phyloP scores from a whole-genome alignment of 1,140 invertebrate species.

The Chrysopa pallens region DNA sequence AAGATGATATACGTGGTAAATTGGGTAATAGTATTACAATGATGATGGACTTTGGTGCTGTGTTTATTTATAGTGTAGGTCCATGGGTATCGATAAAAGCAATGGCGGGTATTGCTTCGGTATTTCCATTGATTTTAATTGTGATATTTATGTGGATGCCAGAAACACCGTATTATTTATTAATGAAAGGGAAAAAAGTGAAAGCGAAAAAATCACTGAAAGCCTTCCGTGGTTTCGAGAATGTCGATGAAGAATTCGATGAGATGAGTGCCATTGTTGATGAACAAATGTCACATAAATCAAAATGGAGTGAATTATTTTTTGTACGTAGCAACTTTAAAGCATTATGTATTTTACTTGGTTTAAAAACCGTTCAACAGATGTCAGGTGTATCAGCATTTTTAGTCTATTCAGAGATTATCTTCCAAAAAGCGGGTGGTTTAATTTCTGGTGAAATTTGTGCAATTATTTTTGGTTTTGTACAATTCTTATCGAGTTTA shows the following conservation, averaged over 20 bases:
- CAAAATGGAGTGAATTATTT: constrained; percentile 36
- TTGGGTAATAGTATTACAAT: constrained; percentile 14
- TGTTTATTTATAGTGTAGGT: constrained; percentile 47
- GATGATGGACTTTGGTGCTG: constrained; percentile 34
- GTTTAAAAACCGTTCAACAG: constrained; percentile 55
- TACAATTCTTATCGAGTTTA: constrained; percentile 44
- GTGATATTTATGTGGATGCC: constrained; percentile 49
- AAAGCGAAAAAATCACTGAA: constrained; percentile 38
- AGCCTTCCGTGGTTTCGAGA: constrained; percentile 5
- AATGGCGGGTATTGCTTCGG: constrained; percentile 34
- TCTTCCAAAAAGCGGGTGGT: constrained; percentile 40
- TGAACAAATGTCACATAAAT: constrained; percentile 30
- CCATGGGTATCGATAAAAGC: constrained; percentile 34
- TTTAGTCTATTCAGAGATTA: constrained; percentile 53
- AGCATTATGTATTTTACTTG: constrained; percentile 40
- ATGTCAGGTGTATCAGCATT: constrained; percentile 58
- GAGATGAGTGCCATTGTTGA: constrained; percentile 36
- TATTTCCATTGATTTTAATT: constrained; percentile 37
- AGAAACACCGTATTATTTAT: constrained; percentile 58
- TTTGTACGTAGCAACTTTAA: constrained; percentile 35
- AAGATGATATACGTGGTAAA: constrained; percentile 42
- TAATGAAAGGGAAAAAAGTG: constrained; percentile 31
- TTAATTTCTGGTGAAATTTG: constrained; percentile 14
- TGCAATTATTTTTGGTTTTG: constrained; percentile 39
- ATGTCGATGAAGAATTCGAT: constrained; percentile 29